Conservation (phyloP, 2,113 vertebrate species). For the Sialia sialis region DNA sequence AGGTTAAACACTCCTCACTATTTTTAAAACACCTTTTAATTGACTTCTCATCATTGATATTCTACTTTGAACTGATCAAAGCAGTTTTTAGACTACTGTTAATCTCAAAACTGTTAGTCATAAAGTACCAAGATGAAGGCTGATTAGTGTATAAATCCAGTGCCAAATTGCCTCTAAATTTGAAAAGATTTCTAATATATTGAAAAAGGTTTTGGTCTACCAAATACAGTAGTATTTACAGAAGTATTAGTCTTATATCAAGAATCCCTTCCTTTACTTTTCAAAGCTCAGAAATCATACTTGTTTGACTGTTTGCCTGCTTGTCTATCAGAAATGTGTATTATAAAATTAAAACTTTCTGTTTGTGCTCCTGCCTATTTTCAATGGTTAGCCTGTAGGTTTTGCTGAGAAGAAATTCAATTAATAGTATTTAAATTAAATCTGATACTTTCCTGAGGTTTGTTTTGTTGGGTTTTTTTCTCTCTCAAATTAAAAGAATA, state of each 20-base stretch:
- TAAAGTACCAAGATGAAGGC: background rate
- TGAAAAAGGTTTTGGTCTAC: background rate
- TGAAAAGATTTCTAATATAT: background rate
- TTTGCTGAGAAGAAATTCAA: background rate
- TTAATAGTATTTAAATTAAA: background rate
- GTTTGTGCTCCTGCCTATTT: background rate
- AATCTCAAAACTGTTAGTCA: background rate
- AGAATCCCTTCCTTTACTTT: background rate
- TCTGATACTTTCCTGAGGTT: background rate
- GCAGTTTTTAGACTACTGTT: background rate
- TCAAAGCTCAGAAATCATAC: background rate
- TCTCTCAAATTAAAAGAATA: background rate
- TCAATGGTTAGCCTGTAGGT: background rate
- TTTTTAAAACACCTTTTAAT: background rate
- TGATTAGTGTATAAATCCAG: background rate
- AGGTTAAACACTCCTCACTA: background rate
- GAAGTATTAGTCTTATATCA: background rate
- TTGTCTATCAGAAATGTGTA: background rate
- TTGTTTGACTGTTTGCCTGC: background rate
- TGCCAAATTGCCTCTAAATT: background rate
- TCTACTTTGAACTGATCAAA: background rate
- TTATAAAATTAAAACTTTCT: background rate
- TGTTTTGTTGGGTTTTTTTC: no score
- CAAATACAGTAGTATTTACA: background rate
- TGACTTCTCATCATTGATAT: background rate